Percentiles rank a stretch among this genome's conserved stretches.
phyloP scores from a whole-genome alignment of 2,888 invertebrate species.

The Lymantria dispar region DNA sequence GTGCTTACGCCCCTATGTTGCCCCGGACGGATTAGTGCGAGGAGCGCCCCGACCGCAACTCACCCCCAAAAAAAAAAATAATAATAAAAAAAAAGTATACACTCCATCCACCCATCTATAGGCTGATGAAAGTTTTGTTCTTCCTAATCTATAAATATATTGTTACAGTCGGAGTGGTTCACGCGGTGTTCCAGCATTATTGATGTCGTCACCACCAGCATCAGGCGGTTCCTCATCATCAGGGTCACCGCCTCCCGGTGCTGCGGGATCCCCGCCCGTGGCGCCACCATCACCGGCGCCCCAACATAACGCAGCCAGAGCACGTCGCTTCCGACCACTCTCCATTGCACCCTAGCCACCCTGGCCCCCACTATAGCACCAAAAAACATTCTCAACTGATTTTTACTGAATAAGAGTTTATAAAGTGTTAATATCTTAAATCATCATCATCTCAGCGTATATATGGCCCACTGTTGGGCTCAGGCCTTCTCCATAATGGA shows the following conservation, averaged over 20 bases:
- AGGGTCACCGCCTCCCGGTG: constrained; percentile 46
- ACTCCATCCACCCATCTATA: no score
- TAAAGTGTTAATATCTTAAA: not conserved
- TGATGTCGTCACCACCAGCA: constrained; percentile 56
- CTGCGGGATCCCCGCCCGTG: constrained; percentile 19
- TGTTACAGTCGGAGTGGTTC: constrained; percentile 45
- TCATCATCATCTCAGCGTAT: no score
- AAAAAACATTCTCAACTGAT: not conserved
- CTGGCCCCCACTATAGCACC: not conserved
- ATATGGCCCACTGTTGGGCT: no score
- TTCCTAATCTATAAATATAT: no score
- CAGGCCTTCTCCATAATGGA: no score
- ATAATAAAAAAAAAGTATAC: no score
- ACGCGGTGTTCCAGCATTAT: constrained; percentile 74
- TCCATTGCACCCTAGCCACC: constrained; percentile 63
- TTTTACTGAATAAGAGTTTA: not conserved
- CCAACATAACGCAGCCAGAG: constrained; percentile 67
- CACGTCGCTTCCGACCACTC: constrained; percentile 69
- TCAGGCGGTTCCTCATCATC: constrained; percentile 50
- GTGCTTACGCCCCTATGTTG: no score
- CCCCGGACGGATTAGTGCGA: no score
- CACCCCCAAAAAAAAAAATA: no score
- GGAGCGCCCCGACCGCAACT: no score
- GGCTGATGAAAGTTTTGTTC: no score
- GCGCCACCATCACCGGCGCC: constrained; percentile 41